Percentiles rank a stretch among this genome's conserved stretches.
phyloP scores from a whole-genome alignment of 2,888 invertebrate genomes.

The Strigamia crassipes region DNA sequence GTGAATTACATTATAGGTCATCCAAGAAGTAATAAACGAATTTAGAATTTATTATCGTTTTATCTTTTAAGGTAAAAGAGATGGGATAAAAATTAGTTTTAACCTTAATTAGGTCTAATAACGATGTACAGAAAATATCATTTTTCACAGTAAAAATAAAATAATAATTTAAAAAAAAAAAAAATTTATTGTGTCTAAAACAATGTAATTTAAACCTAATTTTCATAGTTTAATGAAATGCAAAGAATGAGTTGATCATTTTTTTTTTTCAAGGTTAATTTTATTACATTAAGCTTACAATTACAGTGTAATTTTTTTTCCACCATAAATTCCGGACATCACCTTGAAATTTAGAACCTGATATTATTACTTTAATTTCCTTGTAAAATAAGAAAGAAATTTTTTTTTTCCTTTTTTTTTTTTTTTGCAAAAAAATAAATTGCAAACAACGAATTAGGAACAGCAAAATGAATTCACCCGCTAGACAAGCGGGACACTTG shows the following conservation, averaged over 20 bases:
- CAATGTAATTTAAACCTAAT: neutral
- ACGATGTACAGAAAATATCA: no score
- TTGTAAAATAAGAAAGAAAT: neutral
- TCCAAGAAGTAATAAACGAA: neutral
- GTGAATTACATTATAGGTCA: neutral
- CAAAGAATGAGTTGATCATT: neutral
- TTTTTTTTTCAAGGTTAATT: conserved; percentile 1
- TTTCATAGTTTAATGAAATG: neutral
- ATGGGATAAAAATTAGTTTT: neutral
- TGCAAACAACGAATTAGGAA: no score
- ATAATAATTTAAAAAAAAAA: no score
- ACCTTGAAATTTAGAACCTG: neutral
- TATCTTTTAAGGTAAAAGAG: neutral
- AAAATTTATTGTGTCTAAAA: no score
- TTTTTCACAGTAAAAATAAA: no score
- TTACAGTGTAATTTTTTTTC: conserved; percentile 1
- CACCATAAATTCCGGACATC: neutral
- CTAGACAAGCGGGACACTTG: neutral
- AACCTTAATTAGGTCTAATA: conserved; percentile 8
- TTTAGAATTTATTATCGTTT: neutral
- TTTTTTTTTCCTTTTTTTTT: neutral
- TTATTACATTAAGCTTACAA: conserved; percentile 1
- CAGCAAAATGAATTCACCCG: neutral
- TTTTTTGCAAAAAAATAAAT: neutral
- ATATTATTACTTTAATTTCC: neutral